Evolutionary conservation across 1,140 invertebrate genomes (phyloP), one percentile per base, ranked within the genome.

Genomic region (Aphaenogaster ashmeadi): DNA sequence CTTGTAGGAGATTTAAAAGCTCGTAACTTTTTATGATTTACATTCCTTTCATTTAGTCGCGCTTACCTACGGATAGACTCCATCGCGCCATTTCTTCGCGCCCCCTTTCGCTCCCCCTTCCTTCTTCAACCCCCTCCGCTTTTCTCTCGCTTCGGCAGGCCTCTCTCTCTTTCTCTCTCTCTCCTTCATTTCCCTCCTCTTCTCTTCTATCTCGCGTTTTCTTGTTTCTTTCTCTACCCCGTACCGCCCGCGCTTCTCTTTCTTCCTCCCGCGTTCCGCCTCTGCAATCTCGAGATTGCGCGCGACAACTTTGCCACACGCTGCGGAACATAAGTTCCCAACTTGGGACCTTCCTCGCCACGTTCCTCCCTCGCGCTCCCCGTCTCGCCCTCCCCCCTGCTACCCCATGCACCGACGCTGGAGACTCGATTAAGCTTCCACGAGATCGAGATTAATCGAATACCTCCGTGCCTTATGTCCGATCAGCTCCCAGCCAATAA

Each of bases 11-110:
- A 95, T 95, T 95, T 95, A 95, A 95, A 95, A 95, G 95, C 94
- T 95, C 94, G 94, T 95, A 95, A 95, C 95, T 95, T 95, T 95
- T 95, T 95, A 95, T 95, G 94, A 95, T 95, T 95, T 95, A 95
- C 94, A 95, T 95, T 95, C 94, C 94, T 95, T 95, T 95, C 94
- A 95, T 95, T 95, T 95, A 95, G 95, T 95, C 93, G 93, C 94
- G 93, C 93, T 92, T 94, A 93, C 91, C 92, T 92, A 91, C 91
- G 93, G 94, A 94, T 95, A 94, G 92, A 94, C 93, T 94, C 86
- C 87, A 75, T 84, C 54, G 67, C 88, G 91, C 66, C 84, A 90
- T 88, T 89, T 84, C 90, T 92, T 91, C 89, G 67, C 75, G 80
- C 77, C 62, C 27, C 50, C 56, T 54, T 58, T 5, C 75, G 4